Evolutionary conservation across 2,113 vertebrate genomes (phyloP), one percentile per base, ranked within the genome.

Genomic region (Cyprinus carpio): DNA sequence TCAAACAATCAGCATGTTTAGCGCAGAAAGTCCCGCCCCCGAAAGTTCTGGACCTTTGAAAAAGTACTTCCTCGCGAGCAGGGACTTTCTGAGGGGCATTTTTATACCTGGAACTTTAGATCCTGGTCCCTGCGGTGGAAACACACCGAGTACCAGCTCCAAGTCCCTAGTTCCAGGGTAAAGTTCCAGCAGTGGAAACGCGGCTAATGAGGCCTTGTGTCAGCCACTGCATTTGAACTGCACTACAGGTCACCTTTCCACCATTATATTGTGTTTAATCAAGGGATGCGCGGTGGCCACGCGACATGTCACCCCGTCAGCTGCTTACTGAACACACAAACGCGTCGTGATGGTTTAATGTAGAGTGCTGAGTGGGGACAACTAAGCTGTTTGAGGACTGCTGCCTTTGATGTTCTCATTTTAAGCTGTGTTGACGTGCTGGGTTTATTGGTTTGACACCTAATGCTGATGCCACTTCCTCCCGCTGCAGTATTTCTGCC

Each of bases 361-460:
- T 3, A 43, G 9, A 43, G 40, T 43, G 82, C 84, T 86, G 88
- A 90, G 87, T 62, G 87, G 84, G 87, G 69, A 74, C 10, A 81
- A 65, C 80, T 0, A 64, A 64, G 88, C 75, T 76, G 88, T 84
- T 86, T 34, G 49, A 72, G 46, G 49, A 13, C 82, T 29, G 78
- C 84, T 87, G 40, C 86, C 15, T 84, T 88, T 87, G 90, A 85
- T 64, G 67, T 89, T 88, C 58, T 13, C 29, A 29, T 91, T 87
- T 92, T 90, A 92, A 91, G 83, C 67, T 60, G 90, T 88, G 92
- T 90, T 87, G 92, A 93, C 91, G 81, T 89, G 90, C 89, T 88
- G 89, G 87, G 90, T 91, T 92, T 90, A 85, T 86, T 88, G 77
- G 71, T 5, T 76, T 83, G 85, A 87, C 90, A 86, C 72, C 46